phyloP scores from a whole-genome alignment of 2,888 invertebrate species.

The Cerceris ruficornis region DNA sequence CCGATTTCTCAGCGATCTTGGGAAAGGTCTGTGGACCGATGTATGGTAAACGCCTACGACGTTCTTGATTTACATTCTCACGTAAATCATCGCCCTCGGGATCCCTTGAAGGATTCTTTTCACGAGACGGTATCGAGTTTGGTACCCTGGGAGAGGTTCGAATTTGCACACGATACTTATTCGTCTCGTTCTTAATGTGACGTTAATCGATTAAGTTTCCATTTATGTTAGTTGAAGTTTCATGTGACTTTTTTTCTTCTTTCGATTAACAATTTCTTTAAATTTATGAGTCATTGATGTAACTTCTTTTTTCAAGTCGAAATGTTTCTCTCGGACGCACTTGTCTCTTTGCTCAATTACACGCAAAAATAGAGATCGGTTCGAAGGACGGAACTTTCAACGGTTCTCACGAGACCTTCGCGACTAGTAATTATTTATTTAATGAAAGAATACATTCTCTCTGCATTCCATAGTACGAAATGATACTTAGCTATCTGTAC shows the following conservation, averaged over 20 bases:
- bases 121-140: background rate
- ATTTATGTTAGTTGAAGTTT: too few relatives aligned
- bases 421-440: constrained; percentile 15
- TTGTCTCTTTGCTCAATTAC: too few relatives aligned
- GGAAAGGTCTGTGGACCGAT: constrained; percentile 14
- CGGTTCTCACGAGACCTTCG: constrained; percentile 59
- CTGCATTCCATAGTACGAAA: too few relatives aligned
- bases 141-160: background rate
- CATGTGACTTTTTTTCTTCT: too few relatives aligned
- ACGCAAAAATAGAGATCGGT: background rate
- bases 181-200: background rate
- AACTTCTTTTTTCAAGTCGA: constrained; percentile 1
- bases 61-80: constrained; percentile 1
- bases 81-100: background rate
- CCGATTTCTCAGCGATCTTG: constrained; percentile 6
- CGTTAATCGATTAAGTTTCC: too few relatives aligned
- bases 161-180: background rate
- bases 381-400: constrained; percentile 30
- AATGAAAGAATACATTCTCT: too few relatives aligned
- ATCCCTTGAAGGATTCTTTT: background rate
- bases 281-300: too few relatives aligned
- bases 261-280: too few relatives aligned
- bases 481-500: too few relatives aligned
- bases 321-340: background rate
- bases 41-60: background rate